Evolutionary conservation across 2,113 vertebrate genomes (phyloP), one percentile per base, ranked within the genome.

Genomic region (Syngnathus typhle): DNA sequence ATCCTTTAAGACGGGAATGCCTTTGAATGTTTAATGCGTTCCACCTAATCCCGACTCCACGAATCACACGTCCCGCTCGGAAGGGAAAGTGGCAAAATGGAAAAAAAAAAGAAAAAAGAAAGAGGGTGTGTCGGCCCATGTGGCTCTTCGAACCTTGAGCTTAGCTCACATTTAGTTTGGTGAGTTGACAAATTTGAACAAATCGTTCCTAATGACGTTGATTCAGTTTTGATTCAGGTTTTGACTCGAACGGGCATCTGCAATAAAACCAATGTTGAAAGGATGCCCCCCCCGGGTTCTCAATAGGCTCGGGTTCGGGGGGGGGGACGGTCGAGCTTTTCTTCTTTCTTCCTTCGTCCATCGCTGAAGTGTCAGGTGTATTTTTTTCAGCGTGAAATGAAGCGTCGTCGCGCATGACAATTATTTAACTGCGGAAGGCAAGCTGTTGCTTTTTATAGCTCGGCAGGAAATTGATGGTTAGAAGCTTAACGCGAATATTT

Each of bases 31-130:
- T 52, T 67, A 44, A 60, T 27, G 12, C 23, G 32, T 7, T 49
- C 32, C 39, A 65, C 32, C 49, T 68, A 65, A 71, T 74, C 65
- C 62, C 55, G 43, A 66, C 21, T 68, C 23, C 23, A 49, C 19
- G 69, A 41, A 41, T 38, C 46, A 18, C 49, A n/a, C 19, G 47
- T 51, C 19, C 7, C 47, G 21, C 9, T 54, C 44, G 6, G 47
- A 32, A 32, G 23, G 36, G 27, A 15, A 32, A 58, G 55, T 58
- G 55, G 27, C 5, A 56, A 32, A 23, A 27, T 27, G 23, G 6
- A 55, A 6, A 49, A 49, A 18, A 32, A 32, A 32, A 44, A 11
- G 13, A 44, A 11, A 44, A 44, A 44, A 44, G 13, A 44, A 44
- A 44, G 12, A 44, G 12, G 1, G 27, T 27, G 27, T 27, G 27